phyloP scores from a whole-genome alignment of 2,888 invertebrate species.

The Andrena camellia region DNA sequence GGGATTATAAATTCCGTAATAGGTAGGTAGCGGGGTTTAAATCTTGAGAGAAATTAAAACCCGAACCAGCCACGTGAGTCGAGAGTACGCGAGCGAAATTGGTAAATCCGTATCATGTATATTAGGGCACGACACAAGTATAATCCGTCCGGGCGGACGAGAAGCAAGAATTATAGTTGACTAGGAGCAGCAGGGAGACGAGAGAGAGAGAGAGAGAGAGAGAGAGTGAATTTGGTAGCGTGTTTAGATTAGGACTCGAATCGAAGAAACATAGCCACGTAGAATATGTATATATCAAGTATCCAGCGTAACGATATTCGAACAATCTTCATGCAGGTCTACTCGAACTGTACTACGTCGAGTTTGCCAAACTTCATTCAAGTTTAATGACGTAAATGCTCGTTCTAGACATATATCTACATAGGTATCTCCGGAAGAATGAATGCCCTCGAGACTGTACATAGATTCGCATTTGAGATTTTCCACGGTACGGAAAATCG shows the following conservation, averaged over 20 bases:
- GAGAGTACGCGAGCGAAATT: constrained; percentile 18
- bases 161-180: constrained; percentile 5
- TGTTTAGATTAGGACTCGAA: constrained; percentile 26
- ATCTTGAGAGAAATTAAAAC: neutral
- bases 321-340: neutral
- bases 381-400: neutral
- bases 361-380: constrained; percentile 47
- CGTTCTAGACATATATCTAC: neutral
- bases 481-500: constrained; percentile 11
- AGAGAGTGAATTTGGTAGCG: constrained; percentile 34
- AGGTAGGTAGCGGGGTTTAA: neutral
- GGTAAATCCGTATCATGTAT: constrained; percentile 32
- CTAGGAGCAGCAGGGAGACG: neutral
- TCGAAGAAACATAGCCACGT: constrained; percentile 29
- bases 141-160: constrained; percentile 52
- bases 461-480: constrained; percentile 26
- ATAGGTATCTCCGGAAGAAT: constrained; percentile 6
- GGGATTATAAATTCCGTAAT: constrained; percentile 19
- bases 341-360: constrained; percentile 10
- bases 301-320: constrained; percentile 20
- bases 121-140: constrained; percentile 10
- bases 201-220: neutral
- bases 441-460: constrained; percentile 16
- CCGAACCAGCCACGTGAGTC: constrained; percentile 16
- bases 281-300: constrained; percentile 48